These are phyloP conservation scores for Anguilla megastoma DNA, from an alignment of 2,797 vertebrate species.

Conservation along the genomic window DNA sequence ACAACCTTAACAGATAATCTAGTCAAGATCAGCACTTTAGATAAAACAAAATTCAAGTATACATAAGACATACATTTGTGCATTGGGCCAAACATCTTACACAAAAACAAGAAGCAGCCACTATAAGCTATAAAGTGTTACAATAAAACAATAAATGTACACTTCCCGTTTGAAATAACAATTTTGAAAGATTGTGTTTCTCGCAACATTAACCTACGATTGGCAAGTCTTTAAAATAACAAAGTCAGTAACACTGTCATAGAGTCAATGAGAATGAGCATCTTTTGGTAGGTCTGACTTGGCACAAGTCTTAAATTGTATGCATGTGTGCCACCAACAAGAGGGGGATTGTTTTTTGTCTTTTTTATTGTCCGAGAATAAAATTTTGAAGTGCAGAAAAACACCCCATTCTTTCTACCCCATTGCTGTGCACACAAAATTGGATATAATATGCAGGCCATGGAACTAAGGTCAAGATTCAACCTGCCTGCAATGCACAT, in stretches of 20 bases:
- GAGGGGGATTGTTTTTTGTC: neutral
- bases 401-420: neutral
- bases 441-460: neutral
- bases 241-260: neutral
- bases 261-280: neutral
- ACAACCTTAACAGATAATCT: slow-evolving; percentile 24
- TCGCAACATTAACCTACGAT: slow-evolving; percentile 5
- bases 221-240: neutral
- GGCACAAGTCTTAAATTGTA: neutral
- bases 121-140: slow-evolving; percentile 22
- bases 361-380: neutral
- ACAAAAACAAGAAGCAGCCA: slow-evolving; percentile 27
- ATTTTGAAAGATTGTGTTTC: slow-evolving; percentile 20
- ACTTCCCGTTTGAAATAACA: slow-evolving; percentile 16
- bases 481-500: neutral
- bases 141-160: slow-evolving; percentile 17
- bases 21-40: slow-evolving; percentile 24
- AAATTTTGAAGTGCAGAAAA: neutral
- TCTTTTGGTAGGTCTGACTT: neutral
- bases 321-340: neutral
- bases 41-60: slow-evolving; percentile 26
- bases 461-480: neutral
- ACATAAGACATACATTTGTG: slow-evolving; percentile 17
- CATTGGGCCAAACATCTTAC: slow-evolving; percentile 10
- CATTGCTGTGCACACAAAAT: neutral